Conservation (phyloP, 1,140 invertebrate species). For the Venturia canescens region DNA sequence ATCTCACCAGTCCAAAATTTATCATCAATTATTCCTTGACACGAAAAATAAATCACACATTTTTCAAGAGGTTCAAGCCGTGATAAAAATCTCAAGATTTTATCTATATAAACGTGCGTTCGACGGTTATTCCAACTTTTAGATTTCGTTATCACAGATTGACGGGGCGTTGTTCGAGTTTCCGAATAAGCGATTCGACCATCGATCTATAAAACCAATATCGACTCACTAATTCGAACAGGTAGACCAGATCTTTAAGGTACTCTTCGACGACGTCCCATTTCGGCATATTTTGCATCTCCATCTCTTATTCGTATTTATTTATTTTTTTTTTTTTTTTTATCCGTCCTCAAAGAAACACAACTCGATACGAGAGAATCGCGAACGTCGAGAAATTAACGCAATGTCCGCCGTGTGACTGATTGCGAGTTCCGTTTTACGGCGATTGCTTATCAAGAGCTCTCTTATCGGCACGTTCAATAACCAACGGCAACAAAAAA, state of each 20-base stretch:
- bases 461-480: conserved; percentile 49
- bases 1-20: no score
- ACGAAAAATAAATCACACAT: no score
- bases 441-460: conserved; percentile 45
- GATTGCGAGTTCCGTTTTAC: not conserved
- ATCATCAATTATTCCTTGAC: no score
- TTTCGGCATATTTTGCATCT: conserved; percentile 54
- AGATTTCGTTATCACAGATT: no score
- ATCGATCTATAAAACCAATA: no score
- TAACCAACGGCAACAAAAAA: conserved; percentile 6
- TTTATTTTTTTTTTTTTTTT: not conserved
- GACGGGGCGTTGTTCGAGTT: no score
- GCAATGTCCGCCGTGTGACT: conserved; percentile 36
- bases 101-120: no score
- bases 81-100: no score
- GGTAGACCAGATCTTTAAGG: conserved; percentile 53
- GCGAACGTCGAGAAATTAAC: not conserved
- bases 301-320: conserved; percentile 51
- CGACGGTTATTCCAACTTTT: no score
- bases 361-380: not conserved
- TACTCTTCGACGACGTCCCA: conserved; percentile 64
- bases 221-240: conserved; percentile 58
- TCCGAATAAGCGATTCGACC: no score
- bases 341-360: not conserved
- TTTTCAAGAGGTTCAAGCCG: no score